Percentiles rank a stretch among this genome's conserved stretches.
Conservation (phyloP, 2,888 invertebrate genomes). For the Ophraella communa region DNA sequence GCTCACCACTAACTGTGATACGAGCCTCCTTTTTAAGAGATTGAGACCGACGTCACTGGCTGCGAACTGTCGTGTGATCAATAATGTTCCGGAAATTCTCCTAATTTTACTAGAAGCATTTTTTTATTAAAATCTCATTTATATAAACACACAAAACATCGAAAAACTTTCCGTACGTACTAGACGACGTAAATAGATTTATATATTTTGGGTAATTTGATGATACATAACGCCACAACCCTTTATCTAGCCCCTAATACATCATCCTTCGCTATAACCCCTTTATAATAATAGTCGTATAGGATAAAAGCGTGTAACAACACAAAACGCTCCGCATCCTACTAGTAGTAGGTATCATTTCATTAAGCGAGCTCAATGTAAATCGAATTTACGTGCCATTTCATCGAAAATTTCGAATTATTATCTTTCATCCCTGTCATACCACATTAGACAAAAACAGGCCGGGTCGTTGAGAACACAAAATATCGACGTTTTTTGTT, state of each 20-base stretch:
- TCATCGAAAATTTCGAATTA: conserved; percentile 31
- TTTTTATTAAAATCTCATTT: too few relatives aligned
- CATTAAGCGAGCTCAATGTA: conserved; percentile 31
- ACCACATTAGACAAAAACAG: not conserved
- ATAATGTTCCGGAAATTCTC: too few relatives aligned
- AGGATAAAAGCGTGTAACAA: conserved; percentile 20
- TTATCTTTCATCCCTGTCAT: conserved; percentile 22
- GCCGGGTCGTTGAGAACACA: too few relatives aligned
- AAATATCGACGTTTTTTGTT: too few relatives aligned
- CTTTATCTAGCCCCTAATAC: conserved; percentile 32
- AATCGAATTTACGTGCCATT: conserved; percentile 34
- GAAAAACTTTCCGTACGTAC: too few relatives aligned
- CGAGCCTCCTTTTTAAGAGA: too few relatives aligned
- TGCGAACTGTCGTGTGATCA: too few relatives aligned
- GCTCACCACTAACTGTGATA: too few relatives aligned
- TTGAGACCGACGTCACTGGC: too few relatives aligned
- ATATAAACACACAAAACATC: too few relatives aligned
- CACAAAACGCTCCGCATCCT: conserved; percentile 6
- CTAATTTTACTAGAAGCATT: too few relatives aligned
- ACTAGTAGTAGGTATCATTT: conserved; percentile 20
- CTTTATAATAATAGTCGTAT: not conserved
- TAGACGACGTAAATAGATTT: not conserved
- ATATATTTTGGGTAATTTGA: conserved; percentile 28
- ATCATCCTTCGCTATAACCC: conserved; percentile 27
- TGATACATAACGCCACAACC: conserved; percentile 27